Base-by-base conservation (phyloP, 2,888 invertebrate genomes). In the Anoplius nigerrimus region DNA sequence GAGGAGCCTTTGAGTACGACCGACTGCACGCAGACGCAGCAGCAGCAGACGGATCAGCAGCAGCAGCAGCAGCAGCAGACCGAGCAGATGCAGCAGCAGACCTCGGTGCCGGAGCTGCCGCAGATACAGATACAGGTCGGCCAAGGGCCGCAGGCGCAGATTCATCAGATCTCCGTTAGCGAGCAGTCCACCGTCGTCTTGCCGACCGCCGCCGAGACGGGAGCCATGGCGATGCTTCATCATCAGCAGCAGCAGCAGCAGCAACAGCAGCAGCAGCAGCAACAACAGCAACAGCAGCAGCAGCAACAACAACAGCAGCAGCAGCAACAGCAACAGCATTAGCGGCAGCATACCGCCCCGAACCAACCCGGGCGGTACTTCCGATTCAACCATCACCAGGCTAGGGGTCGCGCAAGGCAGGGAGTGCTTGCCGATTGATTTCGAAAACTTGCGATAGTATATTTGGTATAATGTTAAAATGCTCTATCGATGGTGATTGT, bases 1-100 rank as follows among this genome's bases (percentile, higher is more conserved):
- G 94, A 94, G 84, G 93, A 93, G 86, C 88, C 88, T 0, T 66
- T 87, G 11, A 82, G 81, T 8, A 75, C 81, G 0, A 73, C 77
- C 0, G 87, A 88, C 2, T 73, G 75, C 34, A 71, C 83, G 0
- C 91, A 92, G 62, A 90, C 88, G 74, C 90, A 88, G 66, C 86
- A 86, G 61, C 84, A 89, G 72, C 86, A 86, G 53, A 81, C 85
- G 34, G 84, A 87, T 8, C 87, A 87, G 48, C 82, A 86, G 59
- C 83, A 84, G 63, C 78, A 83, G 48, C 79, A 80, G 18, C 82
- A 82, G 57, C 83, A 83, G 42, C 81, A 83, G 48, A 84, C 84
- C 46, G 83, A 83, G 54, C 81, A 82, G 22, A 80, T 78, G 48
- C 80, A 82, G 1, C 85, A 84, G 24, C 84, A 82, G 22, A 74